phyloP scores from a whole-genome alignment of 2,113 vertebrate species.

The Trematomus loennbergii region DNA sequence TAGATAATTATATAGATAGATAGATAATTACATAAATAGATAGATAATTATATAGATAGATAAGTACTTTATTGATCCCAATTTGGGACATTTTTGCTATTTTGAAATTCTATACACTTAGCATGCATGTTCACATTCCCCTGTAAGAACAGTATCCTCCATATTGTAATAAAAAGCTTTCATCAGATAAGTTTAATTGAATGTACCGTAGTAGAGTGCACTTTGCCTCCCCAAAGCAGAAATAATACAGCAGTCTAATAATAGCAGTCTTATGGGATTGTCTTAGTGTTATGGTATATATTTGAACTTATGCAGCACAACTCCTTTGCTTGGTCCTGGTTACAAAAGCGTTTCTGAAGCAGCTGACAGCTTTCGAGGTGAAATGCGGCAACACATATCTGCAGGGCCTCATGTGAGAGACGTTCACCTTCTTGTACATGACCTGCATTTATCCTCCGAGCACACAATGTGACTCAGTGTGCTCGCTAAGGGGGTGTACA shows the following conservation, averaged over 20 bases:
- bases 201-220: background rate
- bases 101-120: too few relatives aligned
- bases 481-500: constrained; percentile 14
- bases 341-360: constrained; percentile 32
- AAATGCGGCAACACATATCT: constrained; percentile 45
- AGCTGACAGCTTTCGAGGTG: constrained; percentile 58
- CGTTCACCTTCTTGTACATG: constrained; percentile 61
- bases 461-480: constrained; percentile 72
- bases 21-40: too few relatives aligned
- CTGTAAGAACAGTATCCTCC: background rate
- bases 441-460: constrained; percentile 65
- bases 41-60: too few relatives aligned
- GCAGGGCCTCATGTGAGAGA: constrained; percentile 49
- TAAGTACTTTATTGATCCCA: too few relatives aligned
- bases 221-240: background rate
- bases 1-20: too few relatives aligned
- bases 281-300: background rate
- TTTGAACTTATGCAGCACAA: background rate
- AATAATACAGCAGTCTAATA: constrained; percentile 13
- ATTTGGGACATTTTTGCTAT: too few relatives aligned
- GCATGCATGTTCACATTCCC: background rate
- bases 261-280: background rate
- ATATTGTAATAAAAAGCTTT: background rate
- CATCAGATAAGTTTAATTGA: background rate
- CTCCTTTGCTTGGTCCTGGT: background rate